phyloP scores from a whole-genome alignment of 2,888 invertebrate genomes.

The Melanostoma scalare region DNA sequence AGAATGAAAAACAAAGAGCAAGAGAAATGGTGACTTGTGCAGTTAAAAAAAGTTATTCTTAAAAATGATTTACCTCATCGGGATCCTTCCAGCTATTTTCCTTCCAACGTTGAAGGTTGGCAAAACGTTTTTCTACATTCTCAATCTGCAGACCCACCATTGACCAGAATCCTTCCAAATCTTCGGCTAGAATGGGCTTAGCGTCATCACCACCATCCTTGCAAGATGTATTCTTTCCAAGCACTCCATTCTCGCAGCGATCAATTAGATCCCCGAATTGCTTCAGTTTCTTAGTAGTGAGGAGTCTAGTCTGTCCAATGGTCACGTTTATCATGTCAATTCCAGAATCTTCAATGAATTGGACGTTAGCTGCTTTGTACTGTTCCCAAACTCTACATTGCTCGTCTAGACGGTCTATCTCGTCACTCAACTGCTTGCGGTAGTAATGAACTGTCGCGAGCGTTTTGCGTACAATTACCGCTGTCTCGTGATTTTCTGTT shows the following conservation, averaged over 20 bases:
- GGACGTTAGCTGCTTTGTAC: slow-evolving; percentile 77
- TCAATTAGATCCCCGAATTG: slow-evolving; percentile 86
- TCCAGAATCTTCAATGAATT: slow-evolving; percentile 79
- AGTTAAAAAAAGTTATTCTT: too few species aligned
- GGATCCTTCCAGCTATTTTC: slow-evolving; percentile 79
- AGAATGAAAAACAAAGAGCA: too few species aligned
- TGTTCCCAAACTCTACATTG: slow-evolving; percentile 83
- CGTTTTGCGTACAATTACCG: slow-evolving; percentile 60
- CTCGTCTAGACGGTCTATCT: slow-evolving; percentile 82
- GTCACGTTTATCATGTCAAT: slow-evolving; percentile 86
- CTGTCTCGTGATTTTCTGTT: slow-evolving; percentile 2
- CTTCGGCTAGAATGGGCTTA: slow-evolving; percentile 82
- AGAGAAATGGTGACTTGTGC: too few species aligned
- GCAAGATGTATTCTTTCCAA: slow-evolving; percentile 55
- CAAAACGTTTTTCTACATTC: slow-evolving; percentile 79
- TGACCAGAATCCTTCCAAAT: slow-evolving; percentile 87
- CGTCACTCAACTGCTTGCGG: slow-evolving; percentile 80
- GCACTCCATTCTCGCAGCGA: slow-evolving; percentile 77
- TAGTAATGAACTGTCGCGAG: slow-evolving; percentile 78
- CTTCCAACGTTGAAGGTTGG: slow-evolving; percentile 78
- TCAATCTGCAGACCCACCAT: slow-evolving; percentile 85
- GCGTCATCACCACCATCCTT: slow-evolving; percentile 77
- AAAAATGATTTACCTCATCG: slow-evolving; percentile 70
- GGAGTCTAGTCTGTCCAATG: slow-evolving; percentile 89
- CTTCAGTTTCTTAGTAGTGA: slow-evolving; percentile 88